A percentile compares a stretch with the other conserved stretches of the same genome.
These are phyloP conservation scores for Acrobasis repandana DNA, from an alignment of 2,888 invertebrate genomes.

Conservation along the genomic window DNA sequence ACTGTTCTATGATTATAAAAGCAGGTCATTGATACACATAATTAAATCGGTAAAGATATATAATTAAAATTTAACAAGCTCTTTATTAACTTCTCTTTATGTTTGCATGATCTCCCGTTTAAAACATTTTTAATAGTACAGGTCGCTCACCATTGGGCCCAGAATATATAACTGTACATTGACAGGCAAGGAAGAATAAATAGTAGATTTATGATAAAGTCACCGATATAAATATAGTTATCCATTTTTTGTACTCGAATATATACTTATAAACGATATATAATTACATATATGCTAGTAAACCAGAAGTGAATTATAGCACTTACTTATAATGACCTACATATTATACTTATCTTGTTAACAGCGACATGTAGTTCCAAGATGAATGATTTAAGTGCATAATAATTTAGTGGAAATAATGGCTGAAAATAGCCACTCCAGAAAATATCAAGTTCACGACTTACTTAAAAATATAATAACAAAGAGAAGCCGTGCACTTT, in stretches of 20 bases:
- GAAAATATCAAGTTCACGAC: conserved; percentile 35
- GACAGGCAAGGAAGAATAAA: too few relatives aligned
- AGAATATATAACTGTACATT: too few relatives aligned
- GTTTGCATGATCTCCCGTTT: too few relatives aligned
- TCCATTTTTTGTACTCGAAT: too few relatives aligned
- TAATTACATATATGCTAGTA: too few relatives aligned
- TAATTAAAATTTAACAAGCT: not conserved
- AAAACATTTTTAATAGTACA: too few relatives aligned
- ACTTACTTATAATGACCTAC: not conserved
- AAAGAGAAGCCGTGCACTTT: not conserved
- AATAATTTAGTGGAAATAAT: not conserved
- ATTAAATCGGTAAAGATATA: not conserved
- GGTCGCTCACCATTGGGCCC: too few relatives aligned
- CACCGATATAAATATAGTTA: too few relatives aligned
- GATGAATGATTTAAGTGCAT: not conserved
- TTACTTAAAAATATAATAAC: not conserved
- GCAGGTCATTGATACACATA: not conserved
- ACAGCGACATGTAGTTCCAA: not conserved
- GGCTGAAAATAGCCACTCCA: conserved; percentile 25
- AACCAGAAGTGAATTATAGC: not conserved
- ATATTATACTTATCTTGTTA: not conserved
- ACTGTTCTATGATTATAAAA: conserved; percentile 17
- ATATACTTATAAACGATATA: too few relatives aligned
- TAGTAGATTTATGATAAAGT: too few relatives aligned
- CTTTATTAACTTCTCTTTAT: too few relatives aligned